Base-by-base conservation (phyloP, 2,113 vertebrate species). In the Xenopus laevis region DNA sequence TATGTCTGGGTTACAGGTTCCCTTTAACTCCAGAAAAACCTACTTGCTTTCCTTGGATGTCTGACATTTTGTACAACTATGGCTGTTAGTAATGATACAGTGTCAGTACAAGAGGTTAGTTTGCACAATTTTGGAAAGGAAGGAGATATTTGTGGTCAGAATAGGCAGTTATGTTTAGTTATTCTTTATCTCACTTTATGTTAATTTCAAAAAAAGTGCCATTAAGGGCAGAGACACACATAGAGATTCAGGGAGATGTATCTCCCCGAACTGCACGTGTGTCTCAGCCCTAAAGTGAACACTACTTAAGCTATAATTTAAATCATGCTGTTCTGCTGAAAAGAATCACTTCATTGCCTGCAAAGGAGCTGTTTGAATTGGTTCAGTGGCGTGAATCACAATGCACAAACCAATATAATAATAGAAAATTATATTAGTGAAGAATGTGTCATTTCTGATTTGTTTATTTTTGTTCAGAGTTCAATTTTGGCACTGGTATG, bases 321-420 rank as follows among this genome's bases (percentile, higher is more conserved):
- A 57, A 70, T 30, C 74, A 40, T 20, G 74, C 66, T 63, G 74
- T 63, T 64, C 74, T 77, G 23, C 64, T 77, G 47, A 64, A 17
- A 9, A 69, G 12, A 53, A 57, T 46, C 18, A 70, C 46, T 57
- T 70, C 40, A 44, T 27, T 77, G 59, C 59, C 60, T 64, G 50
- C 33, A 64, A 30, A 27, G 18, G 57, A 16, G 65, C 61, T 77
- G 30, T 64, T 77, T 70, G 47, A 47, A 77, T 63, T 66, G 44
- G 30, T 58, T 70, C 62, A 64, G 70, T 64, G 50, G 66, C 64
- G 59, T 76, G 60, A 69, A 63, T 76, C 74, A 64, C 47, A 69
- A 63, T 16, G 8, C 52, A 69, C 30, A 64, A 44, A 57, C 18
- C 21, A 21, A 50, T 59, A 63, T 63, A 76, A 76, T 27, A 69